Base-by-base conservation (phyloP, 2,113 vertebrate genomes). In the Zosterops borbonicus region DNA sequence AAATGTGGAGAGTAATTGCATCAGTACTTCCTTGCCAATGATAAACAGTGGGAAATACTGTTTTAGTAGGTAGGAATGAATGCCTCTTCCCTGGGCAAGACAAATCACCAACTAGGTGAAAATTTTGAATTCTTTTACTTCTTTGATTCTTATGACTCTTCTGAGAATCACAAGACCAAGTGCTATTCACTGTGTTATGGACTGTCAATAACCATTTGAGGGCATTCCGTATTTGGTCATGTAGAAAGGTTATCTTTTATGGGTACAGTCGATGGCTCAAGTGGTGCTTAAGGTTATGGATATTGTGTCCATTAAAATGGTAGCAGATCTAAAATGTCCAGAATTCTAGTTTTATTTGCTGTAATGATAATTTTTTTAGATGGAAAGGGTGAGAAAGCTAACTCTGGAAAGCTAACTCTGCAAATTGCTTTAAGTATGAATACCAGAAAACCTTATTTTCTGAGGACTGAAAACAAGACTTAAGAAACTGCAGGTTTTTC, bases 211-310 rank as follows among this genome's bases (percentile, higher is more conserved):
- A 0, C 4, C 16, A 22, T 33, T 23, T 69, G 46, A 87, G 64
- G 25, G 12, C n/a, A 4, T 87, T 91, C 37, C 4, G 17, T 62
- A 0, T 65, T 35, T 2, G 25, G 22, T 53, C 4, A 2, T 8
- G 17, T 84, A 46, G 33, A 52, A 73, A 35, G 55, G 21, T 9
- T 59, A 2, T 77, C 21, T 74, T 56, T 47, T 52, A 24, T 50
- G 41, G 37, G 5, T 81, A 9, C 7, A 35, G 49, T 28, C 39
- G 22, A 52, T 86, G 41, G 15, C 60, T 39, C 28, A 18, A 76
- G 12, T 2, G 7, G 35, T 60, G 31, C 53, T 69, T 65, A 76
- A 50, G 33, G 18, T 85, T 90, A 20, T 23, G 8, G 35, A 27
- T 85, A 33, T 28, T 59, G n/a, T 56, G 13, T 56, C 42, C 5